Conservation (phyloP, 35 echinoderm and acorn worm species). For the Lytechinus pictus region DNA sequence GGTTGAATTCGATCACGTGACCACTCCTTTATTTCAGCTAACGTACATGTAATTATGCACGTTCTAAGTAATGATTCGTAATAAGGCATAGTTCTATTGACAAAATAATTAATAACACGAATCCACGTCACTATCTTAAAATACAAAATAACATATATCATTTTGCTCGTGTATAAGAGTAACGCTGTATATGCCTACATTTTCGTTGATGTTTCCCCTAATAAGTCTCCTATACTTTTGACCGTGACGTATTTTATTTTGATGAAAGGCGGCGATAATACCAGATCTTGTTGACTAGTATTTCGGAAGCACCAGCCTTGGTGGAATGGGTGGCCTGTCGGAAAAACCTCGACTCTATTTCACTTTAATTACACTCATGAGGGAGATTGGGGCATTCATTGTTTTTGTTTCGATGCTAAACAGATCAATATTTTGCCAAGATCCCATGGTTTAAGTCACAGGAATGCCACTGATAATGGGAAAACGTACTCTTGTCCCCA, state of each 20-base stretch:
- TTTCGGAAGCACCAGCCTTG: conserved; percentile 2
- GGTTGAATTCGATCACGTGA: too few species aligned
- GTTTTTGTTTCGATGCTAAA: neutral
- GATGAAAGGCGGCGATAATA: neutral
- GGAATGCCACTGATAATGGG: neutral
- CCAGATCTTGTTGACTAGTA: neutral
- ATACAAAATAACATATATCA: too few species aligned
- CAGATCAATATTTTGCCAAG: conserved; percentile 20
- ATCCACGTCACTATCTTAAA: too few species aligned
- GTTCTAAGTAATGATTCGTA: too few species aligned
- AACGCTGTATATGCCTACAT: too few species aligned
- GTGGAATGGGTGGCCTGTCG: neutral
- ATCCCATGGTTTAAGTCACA: neutral
- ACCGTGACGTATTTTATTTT: neutral
- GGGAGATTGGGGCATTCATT: neutral
- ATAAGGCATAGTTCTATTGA: too few species aligned
- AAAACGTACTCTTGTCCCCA: too few species aligned
- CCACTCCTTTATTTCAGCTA: too few species aligned
- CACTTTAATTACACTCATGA: conserved; percentile 51
- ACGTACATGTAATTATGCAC: too few species aligned
- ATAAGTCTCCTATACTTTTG: neutral
- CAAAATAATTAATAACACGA: too few species aligned
- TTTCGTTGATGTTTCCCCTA: too few species aligned
- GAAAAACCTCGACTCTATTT: conserved; percentile 17
- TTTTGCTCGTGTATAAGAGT: too few species aligned